phyloP scores from a whole-genome alignment of 2,888 invertebrate genomes.

The Lochmaea crataegi region DNA sequence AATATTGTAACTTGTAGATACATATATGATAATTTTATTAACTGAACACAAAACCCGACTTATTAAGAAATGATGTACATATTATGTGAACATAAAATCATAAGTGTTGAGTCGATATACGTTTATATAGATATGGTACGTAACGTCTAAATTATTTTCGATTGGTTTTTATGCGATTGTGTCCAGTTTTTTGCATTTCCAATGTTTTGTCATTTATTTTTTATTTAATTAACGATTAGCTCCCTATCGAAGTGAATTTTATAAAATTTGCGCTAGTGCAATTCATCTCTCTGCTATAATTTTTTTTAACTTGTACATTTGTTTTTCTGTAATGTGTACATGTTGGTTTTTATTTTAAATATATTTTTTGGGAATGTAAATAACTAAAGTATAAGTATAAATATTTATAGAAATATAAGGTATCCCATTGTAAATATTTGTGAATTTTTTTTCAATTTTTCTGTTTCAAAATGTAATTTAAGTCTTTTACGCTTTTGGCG shows the following conservation, averaged over 20 bases:
- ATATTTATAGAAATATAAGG: constrained; percentile 53
- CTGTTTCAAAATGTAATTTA: constrained; percentile 60
- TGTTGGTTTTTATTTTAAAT: constrained; percentile 47
- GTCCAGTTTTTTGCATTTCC: constrained; percentile 57
- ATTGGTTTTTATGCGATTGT: constrained; percentile 47
- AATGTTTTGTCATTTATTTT: constrained; percentile 45
- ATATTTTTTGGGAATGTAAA: constrained; percentile 55
- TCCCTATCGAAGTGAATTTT: constrained; percentile 37
- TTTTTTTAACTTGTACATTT: constrained; percentile 50
- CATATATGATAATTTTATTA: constrained; percentile 46
- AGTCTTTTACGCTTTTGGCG: constrained; percentile 59
- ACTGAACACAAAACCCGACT: constrained; percentile 42
- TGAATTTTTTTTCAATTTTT: constrained; percentile 62
- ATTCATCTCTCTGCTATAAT: constrained; percentile 38
- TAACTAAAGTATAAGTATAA: constrained; percentile 54
- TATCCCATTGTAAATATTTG: constrained; percentile 61
- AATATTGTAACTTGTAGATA: constrained; percentile 49
- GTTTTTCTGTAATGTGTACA: constrained; percentile 44
- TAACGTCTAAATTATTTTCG: constrained; percentile 49
- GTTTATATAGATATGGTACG: constrained; percentile 45
- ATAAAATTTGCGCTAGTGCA: constrained; percentile 47
- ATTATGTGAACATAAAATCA: constrained; percentile 50
- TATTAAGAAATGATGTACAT: constrained; percentile 49
- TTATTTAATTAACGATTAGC: constrained; percentile 45
- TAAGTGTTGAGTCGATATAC: constrained; percentile 49